These are phyloP conservation scores for Leptopilina syphax DNA, from an alignment of 2,888 invertebrate species.

Conservation along the genomic window DNA sequence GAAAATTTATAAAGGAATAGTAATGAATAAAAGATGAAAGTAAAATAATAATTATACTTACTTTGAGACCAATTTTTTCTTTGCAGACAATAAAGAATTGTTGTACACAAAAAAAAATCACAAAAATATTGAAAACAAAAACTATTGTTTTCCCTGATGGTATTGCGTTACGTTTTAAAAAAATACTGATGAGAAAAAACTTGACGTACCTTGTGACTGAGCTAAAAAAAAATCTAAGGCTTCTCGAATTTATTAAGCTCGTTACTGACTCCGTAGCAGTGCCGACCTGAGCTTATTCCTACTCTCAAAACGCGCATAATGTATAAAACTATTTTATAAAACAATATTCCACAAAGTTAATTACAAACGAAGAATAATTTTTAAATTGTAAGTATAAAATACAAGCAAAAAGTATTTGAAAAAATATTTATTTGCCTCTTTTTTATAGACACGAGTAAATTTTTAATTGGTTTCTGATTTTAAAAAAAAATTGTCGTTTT, in stretches of 20 bases:
- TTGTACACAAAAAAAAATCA: background rate
- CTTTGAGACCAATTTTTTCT: too few relatives aligned
- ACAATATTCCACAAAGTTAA: background rate
- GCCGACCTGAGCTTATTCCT: slow-evolving; percentile 53
- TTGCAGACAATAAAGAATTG: too few relatives aligned
- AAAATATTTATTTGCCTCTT: too few relatives aligned
- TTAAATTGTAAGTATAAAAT: background rate
- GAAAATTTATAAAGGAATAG: too few relatives aligned
- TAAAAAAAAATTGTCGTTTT: too few relatives aligned
- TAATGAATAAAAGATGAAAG: too few relatives aligned
- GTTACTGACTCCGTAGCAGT: slow-evolving; percentile 66
- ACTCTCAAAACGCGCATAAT: slow-evolving; percentile 42
- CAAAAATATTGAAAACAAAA: background rate
- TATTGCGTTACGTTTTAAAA: slow-evolving; percentile 26
- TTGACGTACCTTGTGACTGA: slow-evolving; percentile 36
- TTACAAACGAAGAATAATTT: background rate
- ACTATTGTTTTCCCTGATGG: background rate
- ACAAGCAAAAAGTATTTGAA: too few relatives aligned
- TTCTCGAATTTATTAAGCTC: slow-evolving; percentile 67
- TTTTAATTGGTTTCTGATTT: too few relatives aligned
- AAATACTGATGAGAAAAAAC: slow-evolving; percentile 30
- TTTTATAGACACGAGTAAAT: too few relatives aligned
- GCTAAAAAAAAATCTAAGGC: slow-evolving; percentile 57
- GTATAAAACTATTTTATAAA: background rate
- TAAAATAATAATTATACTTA: too few relatives aligned